Evolutionary conservation across 1,140 invertebrate species (phyloP), one percentile per base, ranked within the genome.

Genomic region (Pissodes strobi): DNA sequence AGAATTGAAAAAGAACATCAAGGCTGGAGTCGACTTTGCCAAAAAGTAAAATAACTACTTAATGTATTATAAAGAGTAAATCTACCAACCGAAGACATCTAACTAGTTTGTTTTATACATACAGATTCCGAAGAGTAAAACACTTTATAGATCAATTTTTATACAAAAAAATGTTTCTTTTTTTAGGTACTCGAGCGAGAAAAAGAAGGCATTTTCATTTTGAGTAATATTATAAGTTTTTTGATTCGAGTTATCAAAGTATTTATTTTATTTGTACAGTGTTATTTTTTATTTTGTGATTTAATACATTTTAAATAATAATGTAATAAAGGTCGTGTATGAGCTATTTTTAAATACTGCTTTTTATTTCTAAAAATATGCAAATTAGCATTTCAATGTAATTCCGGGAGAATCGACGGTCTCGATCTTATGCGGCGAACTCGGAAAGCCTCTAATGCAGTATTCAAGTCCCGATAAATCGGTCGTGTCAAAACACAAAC

Each of bases 11-110:
- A 92, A 92, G 76, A 98, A 97, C 80, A 98, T 99, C 75, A 85
- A 94, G 77, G 97, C 95, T 74, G 97, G 97, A 67, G 92, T 94
- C 74, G 90, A 97, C 27, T 99, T 99, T 82, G 90, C 89, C 51
- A 88, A 90, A 49, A 70, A 74, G 65, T 69, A 66, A 66, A 53
- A 12, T 45, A 25, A 1, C 10, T 10, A 25, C 21, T 30, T 19
- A n/a, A 48, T 12, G 39, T 10, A 25, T 39, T 51, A 23, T 23
- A 45, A n/a, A 17, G 18, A 3, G n/a, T 43, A 56, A 37, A 15
- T n/a, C n/a, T n/a, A n/a, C n/a, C n/a, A n/a, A n/a, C n/a, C n/a
- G n/a, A n/a, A n/a, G n/a, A n/a, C n/a, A n/a, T n/a, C n/a, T n/a
- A n/a, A n/a, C n/a, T n/a, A n/a, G n/a, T 56, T 21, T 12, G 3